These are phyloP conservation scores for Pocillopora grandis DNA, from an alignment of 92 coral and sea anemone species.

Conservation along the genomic window DNA sequence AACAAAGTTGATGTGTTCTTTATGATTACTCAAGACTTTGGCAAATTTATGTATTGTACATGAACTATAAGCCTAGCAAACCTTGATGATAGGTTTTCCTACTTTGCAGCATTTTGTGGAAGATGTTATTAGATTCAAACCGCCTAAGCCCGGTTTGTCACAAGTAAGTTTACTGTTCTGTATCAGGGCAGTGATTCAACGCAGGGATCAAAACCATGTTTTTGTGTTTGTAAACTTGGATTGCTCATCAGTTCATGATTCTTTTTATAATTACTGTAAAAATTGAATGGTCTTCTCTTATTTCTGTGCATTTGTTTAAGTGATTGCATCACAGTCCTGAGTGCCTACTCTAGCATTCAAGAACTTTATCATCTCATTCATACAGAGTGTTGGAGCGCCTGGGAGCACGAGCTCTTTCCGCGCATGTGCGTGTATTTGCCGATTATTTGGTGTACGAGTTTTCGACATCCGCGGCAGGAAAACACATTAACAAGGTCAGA, in stretches of 20 bases:
- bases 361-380: background rate
- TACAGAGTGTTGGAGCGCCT: conserved; percentile 85
- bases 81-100: background rate
- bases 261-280: no score
- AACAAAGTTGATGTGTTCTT: no score
- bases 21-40: no score
- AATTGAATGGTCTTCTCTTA: no score
- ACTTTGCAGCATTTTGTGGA: conserved; percentile 83
- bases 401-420: conserved; percentile 93
- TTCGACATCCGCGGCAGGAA: conserved; percentile 80
- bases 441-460: conserved; percentile 93
- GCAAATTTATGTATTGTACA: no score
- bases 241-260: no score
- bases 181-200: background rate
- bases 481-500: conserved; percentile 83
- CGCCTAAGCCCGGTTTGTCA: conserved; percentile 82
- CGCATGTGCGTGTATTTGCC: conserved; percentile 95
- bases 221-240: no score
- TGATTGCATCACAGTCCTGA: no score
- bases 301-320: no score
- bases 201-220: background rate
- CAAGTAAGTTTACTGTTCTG: conserved; percentile 63
- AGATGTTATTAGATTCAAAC: conserved; percentile 81
- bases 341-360: no score
- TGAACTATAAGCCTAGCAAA: background rate